Conservation (phyloP, 2,888 invertebrate species). For the Stenurella melanura region DNA sequence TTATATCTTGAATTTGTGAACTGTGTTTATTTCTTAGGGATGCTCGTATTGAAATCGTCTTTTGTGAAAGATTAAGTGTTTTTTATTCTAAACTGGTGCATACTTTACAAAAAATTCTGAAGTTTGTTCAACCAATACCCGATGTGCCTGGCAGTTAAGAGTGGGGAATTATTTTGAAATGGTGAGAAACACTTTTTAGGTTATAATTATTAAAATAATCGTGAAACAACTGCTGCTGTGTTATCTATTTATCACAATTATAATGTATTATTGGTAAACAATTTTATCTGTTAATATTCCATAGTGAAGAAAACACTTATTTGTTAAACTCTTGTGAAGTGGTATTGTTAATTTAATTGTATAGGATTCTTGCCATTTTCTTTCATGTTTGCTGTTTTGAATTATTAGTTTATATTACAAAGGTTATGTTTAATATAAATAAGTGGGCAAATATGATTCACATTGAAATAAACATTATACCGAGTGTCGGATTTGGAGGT, state of each 20-base stretch:
- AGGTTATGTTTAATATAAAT: conserved; percentile 20
- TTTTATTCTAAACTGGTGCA: neutral
- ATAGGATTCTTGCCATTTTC: neutral
- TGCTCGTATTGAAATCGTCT: conserved; percentile 22
- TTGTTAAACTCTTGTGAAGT: neutral
- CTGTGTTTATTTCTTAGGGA: conserved; percentile 31
- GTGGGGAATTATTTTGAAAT: conserved; percentile 36
- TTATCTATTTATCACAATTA: conserved; percentile 15
- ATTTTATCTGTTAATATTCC: neutral
- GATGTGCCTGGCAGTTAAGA: conserved; percentile 32
- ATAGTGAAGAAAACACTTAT: neutral
- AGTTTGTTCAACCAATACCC: conserved; percentile 28
- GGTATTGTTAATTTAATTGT: no score
- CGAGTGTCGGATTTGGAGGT: conserved; percentile 6
- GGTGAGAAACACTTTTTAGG: conserved; percentile 23
- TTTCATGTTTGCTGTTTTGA: neutral
- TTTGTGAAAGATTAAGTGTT: neutral
- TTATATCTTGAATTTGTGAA: conserved; percentile 29
- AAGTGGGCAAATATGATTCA: conserved; percentile 11
- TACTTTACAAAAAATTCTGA: conserved; percentile 19
- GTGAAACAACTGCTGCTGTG: neutral
- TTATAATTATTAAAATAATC: neutral
- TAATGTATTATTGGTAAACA: conserved; percentile 9
- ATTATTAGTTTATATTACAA: neutral
- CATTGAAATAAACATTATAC: conserved; percentile 10